These are phyloP conservation scores for Dipodomys stephensi DNA, from an alignment of 2,113 vertebrate genomes.

Conservation along the genomic window DNA sequence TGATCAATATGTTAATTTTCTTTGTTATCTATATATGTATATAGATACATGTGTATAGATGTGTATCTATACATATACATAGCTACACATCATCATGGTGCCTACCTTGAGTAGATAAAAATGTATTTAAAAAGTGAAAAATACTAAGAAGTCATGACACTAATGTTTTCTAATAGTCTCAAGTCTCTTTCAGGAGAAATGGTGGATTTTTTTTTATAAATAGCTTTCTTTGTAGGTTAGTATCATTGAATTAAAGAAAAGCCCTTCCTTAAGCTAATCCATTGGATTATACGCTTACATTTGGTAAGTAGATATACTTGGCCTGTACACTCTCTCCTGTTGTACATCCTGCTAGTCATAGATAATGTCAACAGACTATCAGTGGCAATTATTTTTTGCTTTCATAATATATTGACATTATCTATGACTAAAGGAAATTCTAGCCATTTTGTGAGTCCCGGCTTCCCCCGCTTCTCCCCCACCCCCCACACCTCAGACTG, in stretches of 20 bases:
- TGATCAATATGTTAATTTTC: background rate
- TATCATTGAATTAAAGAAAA: slow-evolving; percentile 8
- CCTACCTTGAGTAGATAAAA: background rate
- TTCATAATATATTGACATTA: too few species aligned
- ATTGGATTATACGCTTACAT: slow-evolving; percentile 1
- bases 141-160: background rate
- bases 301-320: background rate
- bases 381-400: background rate
- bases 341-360: background rate
- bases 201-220: background rate
- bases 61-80: background rate
- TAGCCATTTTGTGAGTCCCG: background rate
- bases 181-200: slow-evolving; percentile 24
- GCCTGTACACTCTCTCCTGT: background rate
- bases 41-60: too few species aligned
- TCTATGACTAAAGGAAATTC: background rate
- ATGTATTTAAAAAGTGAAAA: background rate
- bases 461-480: background rate
- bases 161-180: slow-evolving; percentile 32
- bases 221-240: slow-evolving; percentile 34
- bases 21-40: background rate
- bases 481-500: too few species aligned
- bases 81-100: background rate
- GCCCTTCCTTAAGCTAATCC: background rate
- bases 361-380: background rate